Conservation (phyloP, 2,888 invertebrate genomes). For the Lasioglossum villosulum region DNA sequence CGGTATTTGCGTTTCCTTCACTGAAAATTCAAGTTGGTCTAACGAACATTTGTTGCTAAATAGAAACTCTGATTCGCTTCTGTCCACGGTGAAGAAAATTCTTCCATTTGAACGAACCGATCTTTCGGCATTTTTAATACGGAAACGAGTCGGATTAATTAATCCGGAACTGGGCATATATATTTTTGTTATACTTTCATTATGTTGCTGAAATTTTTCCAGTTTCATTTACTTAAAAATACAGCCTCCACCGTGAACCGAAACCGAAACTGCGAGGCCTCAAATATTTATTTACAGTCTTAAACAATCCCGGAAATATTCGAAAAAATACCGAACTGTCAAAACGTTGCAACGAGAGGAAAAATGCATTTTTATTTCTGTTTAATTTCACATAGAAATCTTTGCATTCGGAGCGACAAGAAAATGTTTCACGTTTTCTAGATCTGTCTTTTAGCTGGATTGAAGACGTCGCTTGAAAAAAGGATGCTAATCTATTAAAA, state of each 20-base stretch:
- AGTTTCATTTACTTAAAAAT: background rate
- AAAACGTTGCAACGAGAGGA: too few relatives aligned
- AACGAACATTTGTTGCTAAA: too few relatives aligned
- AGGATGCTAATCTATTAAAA: background rate
- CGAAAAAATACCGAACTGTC: too few relatives aligned
- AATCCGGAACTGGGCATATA: background rate
- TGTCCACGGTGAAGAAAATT: background rate
- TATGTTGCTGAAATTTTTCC: background rate
- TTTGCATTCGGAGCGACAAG: background rate
- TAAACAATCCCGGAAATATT: too few relatives aligned
- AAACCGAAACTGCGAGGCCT: too few relatives aligned
- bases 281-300: too few relatives aligned
- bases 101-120: background rate
- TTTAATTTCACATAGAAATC: background rate
- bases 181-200: background rate
- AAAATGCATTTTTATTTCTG: too few relatives aligned
- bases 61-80: background rate
- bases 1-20: too few relatives aligned
- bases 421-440: background rate
- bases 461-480: background rate
- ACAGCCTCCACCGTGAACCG: background rate
- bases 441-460: background rate
- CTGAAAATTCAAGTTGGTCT: too few relatives aligned
- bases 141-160: background rate
- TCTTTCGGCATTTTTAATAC: background rate